phyloP scores from a whole-genome alignment of 2,888 invertebrate species.

The Trichopoda pennipes region DNA sequence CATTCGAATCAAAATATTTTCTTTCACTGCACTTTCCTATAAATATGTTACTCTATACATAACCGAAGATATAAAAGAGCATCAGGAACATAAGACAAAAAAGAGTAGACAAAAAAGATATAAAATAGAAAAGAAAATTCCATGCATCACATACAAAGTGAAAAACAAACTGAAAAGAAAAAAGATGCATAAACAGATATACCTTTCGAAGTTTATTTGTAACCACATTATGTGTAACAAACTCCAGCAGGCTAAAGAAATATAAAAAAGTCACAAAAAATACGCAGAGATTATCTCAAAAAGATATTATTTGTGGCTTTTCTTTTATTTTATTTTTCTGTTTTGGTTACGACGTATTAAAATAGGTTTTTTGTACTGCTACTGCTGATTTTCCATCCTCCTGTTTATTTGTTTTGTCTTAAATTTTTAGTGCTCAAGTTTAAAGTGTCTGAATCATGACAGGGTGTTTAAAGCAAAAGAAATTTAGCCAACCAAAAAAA shows the following conservation, averaged over 20 bases:
- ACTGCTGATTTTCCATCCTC: conserved; percentile 25
- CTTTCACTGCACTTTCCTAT: conserved; percentile 4
- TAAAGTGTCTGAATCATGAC: conserved; percentile 51
- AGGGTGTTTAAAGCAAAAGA: not conserved
- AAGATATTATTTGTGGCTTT: conserved; percentile 60
- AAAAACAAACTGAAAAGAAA: conserved; percentile 43
- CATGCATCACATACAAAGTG: conserved; percentile 34
- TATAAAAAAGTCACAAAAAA: conserved; percentile 8
- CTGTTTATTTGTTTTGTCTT: conserved; percentile 24
- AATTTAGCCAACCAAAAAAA: conserved; percentile 6
- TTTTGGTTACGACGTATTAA: conserved; percentile 44
- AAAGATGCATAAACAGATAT: conserved; percentile 18
- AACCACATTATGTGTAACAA: conserved; percentile 68
- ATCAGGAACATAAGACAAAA: conserved; percentile 30
- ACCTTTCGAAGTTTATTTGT: conserved; percentile 65
- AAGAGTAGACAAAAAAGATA: not conserved
- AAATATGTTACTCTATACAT: conserved; percentile 39
- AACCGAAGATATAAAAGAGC: conserved; percentile 41
- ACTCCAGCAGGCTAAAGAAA: conserved; percentile 36
- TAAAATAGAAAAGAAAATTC: conserved; percentile 39
- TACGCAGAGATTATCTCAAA: conserved; percentile 58
- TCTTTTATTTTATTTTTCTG: too few relatives aligned
- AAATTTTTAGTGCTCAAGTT: conserved; percentile 51
- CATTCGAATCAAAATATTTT: too few relatives aligned
- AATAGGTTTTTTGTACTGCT: conserved; percentile 31